Evolutionary conservation across 2,797 vertebrate species (phyloP), one percentile per base, ranked within the genome.

Genomic region (Furcifer pardalis): DNA sequence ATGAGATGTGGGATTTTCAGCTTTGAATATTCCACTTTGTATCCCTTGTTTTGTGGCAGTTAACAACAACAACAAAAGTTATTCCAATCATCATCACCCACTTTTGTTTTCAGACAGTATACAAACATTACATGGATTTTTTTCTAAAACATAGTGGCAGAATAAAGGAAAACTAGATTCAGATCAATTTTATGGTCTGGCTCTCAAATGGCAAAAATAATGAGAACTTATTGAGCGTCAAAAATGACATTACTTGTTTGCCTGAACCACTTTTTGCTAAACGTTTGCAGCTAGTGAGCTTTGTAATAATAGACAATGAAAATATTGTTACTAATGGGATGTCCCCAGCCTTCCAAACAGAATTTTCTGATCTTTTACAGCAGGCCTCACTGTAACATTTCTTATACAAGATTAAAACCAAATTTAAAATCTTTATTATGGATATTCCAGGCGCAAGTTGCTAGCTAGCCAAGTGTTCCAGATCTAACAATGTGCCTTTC

Each of bases 401-500:
- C 84, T 87, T 76, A 71, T 46, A 69, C 4, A 4, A 79, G 56
- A 52, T 87, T 77, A 49, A 79, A 87, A 89, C 59, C 78, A 84
- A 88, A 86, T n/a, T 37, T 12, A 84, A 91, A 88, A 89, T 88
- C 72, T 68, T 59, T 81, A 19, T 52, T 85, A 40, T 79, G 84
- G 83, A 49, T 83, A 80, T 85, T 82, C 88, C 79, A 71, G 17
- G 0, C 73, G 81, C 0, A 30, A 62, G 75, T 77, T 69, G 83
- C 0, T 10, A 89, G 88, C 82, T 84, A 91, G 86, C 86, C 78
- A 35, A 80, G 74, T 7, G 63, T 79, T 65, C 60, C 68, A 73
- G 77, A 66, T 66, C 68, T 78, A 73, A 87, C 79, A 81, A 87
- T 78, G 83, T 32, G 30, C 79, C 87, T 71, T 15, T 1, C 77